phyloP scores from a whole-genome alignment of 1,140 invertebrate species.

The Oedothorax gibbosus region DNA sequence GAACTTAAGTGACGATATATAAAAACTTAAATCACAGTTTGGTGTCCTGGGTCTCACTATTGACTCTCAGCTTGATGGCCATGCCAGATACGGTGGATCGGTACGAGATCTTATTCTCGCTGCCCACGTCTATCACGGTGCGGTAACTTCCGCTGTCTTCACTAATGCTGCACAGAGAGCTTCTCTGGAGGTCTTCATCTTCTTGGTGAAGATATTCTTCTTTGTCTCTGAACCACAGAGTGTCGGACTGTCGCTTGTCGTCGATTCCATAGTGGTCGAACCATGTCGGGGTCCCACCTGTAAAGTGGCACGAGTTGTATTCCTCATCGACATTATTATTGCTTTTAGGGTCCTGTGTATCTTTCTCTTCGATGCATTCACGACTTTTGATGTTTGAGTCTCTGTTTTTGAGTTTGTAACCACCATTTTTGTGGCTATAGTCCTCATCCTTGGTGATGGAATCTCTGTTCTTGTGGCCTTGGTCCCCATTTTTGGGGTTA shows the following conservation, averaged over 20 bases:
- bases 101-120: background rate
- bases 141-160: conserved; percentile 17
- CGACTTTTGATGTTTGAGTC: no score
- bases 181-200: background rate
- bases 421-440: background rate
- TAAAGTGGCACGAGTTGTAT: conserved; percentile 22
- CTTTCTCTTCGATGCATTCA: no score
- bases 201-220: background rate
- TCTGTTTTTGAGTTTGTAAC: background rate
- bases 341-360: no score
- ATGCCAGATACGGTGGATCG: background rate
- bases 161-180: background rate
- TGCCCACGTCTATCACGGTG: conserved; percentile 42
- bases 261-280: conserved; percentile 56
- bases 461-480: background rate
- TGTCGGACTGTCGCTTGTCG: conserved; percentile 35
- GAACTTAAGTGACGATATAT: background rate
- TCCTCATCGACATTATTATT: background rate
- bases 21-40: conserved; percentile 33
- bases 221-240: conserved; percentile 26
- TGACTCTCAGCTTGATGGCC: conserved; percentile 53
- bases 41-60: conserved; percentile 55
- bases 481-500: no score
- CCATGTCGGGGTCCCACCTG: conserved; percentile 50
- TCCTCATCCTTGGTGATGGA: background rate